These are phyloP conservation scores for Elgaria multicarinata DNA, from an alignment of 2,113 vertebrate species.

Conservation along the genomic window DNA sequence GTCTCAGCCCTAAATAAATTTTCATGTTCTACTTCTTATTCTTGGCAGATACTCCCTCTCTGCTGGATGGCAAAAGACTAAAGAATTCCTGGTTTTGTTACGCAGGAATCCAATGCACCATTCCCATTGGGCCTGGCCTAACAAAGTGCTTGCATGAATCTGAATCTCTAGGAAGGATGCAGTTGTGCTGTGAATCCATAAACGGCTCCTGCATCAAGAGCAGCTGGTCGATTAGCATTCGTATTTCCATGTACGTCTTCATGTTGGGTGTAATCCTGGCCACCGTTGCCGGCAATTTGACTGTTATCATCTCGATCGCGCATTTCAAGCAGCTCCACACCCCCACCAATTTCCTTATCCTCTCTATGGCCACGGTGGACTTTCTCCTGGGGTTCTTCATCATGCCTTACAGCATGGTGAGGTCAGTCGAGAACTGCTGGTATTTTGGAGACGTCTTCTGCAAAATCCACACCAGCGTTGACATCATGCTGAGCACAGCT, in stretches of 20 bases:
- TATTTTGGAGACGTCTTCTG: slow-evolving; percentile 84
- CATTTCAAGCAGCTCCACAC: slow-evolving; percentile 83
- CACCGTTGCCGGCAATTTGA: slow-evolving; percentile 82
- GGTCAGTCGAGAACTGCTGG: slow-evolving; percentile 84
- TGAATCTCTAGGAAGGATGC: slow-evolving; percentile 56
- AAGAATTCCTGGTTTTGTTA: background rate
- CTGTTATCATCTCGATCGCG: slow-evolving; percentile 81
- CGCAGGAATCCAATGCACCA: slow-evolving; percentile 5
- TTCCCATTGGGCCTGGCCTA: background rate
- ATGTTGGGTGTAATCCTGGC: slow-evolving; percentile 77
- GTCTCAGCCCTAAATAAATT: background rate
- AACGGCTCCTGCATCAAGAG: slow-evolving; percentile 80
- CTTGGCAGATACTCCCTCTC: slow-evolving; percentile 37
- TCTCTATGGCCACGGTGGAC: slow-evolving; percentile 83
- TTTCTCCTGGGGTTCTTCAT: slow-evolving; percentile 80
- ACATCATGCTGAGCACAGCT: slow-evolving; percentile 82
- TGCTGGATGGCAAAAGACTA: slow-evolving; percentile 20
- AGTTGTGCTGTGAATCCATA: slow-evolving; percentile 72
- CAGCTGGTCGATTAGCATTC: slow-evolving; percentile 70
- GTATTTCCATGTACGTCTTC: slow-evolving; percentile 75
- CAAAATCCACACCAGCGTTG: slow-evolving; percentile 80
- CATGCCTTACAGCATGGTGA: slow-evolving; percentile 87
- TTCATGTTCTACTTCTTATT: slow-evolving; percentile 14
- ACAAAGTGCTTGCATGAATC: slow-evolving; percentile 1
- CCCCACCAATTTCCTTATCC: slow-evolving; percentile 81